These are phyloP conservation scores for Ganaspis sp. DNA, from an alignment of 1,140 invertebrate species.

Conservation along the genomic window DNA sequence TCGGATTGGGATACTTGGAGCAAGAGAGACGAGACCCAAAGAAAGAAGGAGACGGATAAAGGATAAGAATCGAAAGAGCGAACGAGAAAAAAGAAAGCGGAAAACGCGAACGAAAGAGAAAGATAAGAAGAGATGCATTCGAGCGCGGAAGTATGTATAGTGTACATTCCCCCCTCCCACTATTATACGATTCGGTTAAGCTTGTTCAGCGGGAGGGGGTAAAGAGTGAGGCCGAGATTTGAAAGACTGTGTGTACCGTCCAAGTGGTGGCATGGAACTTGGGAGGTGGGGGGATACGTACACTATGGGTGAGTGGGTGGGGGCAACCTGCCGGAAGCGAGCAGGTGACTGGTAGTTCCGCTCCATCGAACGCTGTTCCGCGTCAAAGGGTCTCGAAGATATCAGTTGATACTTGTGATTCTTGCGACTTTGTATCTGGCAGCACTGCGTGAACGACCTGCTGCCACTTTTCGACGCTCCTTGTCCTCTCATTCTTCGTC, in stretches of 20 bases:
- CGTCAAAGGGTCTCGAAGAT: constrained; percentile 72
- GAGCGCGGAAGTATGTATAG: constrained; percentile 31
- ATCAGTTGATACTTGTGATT: constrained; percentile 65
- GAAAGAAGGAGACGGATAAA: constrained; percentile 42
- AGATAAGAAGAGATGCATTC: constrained; percentile 46
- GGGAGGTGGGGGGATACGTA: constrained; percentile 53
- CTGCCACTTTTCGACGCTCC: constrained; percentile 51
- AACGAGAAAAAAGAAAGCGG: constrained; percentile 38
- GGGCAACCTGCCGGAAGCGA: constrained; percentile 73
- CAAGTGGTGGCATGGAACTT: constrained; percentile 45
- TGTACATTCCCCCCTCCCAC: neutral
- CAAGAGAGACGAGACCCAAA: constrained; percentile 38
- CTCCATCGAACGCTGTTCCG: constrained; percentile 75
- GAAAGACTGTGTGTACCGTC: neutral
- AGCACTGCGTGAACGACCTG: constrained; percentile 62
- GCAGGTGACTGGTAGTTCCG: constrained; percentile 76
- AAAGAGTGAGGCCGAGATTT: neutral
- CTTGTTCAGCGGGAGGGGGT: neutral
- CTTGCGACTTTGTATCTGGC: constrained; percentile 58
- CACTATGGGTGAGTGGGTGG: constrained; percentile 37
- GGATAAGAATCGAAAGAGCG: constrained; percentile 33
- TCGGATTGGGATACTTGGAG: constrained; percentile 43
- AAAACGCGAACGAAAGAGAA: constrained; percentile 34
- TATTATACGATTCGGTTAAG: neutral
- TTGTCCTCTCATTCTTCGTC: constrained; percentile 45